phyloP scores from a whole-genome alignment of 2,113 vertebrate genomes.

The Megaceryle maxima region DNA sequence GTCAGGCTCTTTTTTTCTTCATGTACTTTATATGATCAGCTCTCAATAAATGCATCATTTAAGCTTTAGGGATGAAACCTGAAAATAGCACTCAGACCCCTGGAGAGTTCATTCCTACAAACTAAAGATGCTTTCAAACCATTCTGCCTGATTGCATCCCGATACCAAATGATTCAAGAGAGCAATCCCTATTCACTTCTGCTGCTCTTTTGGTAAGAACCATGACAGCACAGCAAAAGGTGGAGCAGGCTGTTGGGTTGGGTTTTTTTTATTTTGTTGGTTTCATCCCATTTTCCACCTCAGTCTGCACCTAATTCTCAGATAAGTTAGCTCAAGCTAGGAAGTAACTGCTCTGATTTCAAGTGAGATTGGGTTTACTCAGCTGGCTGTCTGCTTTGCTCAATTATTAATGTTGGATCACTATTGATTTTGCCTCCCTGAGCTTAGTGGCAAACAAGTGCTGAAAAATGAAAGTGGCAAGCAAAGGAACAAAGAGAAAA shows the following conservation, averaged over 20 bases:
- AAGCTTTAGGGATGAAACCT: slow-evolving; percentile 8
- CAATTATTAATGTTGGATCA: slow-evolving; percentile 34
- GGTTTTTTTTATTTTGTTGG: background rate
- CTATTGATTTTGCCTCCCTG: slow-evolving; percentile 28
- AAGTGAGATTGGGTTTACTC: slow-evolving; percentile 12
- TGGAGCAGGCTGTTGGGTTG: background rate
- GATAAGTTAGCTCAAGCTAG: background rate
- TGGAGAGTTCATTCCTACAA: background rate
- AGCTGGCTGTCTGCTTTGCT: slow-evolving; percentile 19
- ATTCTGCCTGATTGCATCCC: slow-evolving; percentile 9
- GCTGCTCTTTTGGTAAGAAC: background rate
- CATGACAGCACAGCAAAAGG: background rate
- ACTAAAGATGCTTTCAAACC: slow-evolving; percentile 28
- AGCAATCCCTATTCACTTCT: slow-evolving; percentile 7
- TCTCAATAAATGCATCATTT: slow-evolving; percentile 25
- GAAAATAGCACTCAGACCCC: slow-evolving; percentile 24
- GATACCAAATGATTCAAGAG: background rate
- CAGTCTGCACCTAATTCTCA: background rate
- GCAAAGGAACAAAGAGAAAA: slow-evolving; percentile 12
- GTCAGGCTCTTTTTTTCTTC: background rate
- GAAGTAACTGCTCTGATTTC: slow-evolving; percentile 35
- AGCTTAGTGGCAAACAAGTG: background rate
- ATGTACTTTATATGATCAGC: background rate
- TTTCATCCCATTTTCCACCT: slow-evolving; percentile 25
- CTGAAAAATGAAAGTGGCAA: slow-evolving; percentile 29